Percentiles rank a stretch among this genome's conserved stretches.
Conservation (phyloP, 2,113 vertebrate species). For the Thalassarche chlororhynchos region DNA sequence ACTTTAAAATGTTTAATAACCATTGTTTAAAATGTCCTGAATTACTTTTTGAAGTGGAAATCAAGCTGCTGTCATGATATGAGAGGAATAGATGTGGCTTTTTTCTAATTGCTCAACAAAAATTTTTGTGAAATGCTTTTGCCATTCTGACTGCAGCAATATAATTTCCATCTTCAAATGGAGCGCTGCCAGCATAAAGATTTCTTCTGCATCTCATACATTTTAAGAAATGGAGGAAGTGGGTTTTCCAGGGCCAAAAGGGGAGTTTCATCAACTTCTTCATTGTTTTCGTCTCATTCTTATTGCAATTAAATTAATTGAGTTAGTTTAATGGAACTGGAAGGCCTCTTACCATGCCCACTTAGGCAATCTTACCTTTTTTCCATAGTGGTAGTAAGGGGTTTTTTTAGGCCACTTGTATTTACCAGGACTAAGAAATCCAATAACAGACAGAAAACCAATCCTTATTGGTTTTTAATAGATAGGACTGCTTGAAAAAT, state of each 20-base stretch:
- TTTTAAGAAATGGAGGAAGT: background rate
- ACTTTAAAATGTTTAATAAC: background rate
- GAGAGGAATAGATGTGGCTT: background rate
- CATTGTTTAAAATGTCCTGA: background rate
- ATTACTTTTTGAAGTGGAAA: slow-evolving; percentile 27
- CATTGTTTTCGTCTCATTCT: background rate
- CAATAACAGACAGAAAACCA: background rate
- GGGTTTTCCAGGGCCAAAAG: background rate
- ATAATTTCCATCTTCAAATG: background rate
- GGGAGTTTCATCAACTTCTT: background rate
- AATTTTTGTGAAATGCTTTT: background rate
- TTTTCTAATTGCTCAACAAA: background rate
- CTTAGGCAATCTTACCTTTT: background rate
- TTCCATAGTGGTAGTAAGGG: background rate
- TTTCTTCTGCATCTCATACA: background rate
- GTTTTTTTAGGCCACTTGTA: background rate
- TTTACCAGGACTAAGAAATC: background rate
- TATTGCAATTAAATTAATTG: background rate
- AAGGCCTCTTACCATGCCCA: background rate
- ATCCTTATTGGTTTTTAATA: background rate
- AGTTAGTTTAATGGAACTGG: background rate
- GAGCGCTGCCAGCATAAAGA: background rate
- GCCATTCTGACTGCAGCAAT: background rate
- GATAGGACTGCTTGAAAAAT: background rate
- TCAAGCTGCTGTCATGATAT: background rate